Evolutionary conservation across 2,797 vertebrate species (phyloP).

Genomic region (Chromobotia macracanthus): DNA sequence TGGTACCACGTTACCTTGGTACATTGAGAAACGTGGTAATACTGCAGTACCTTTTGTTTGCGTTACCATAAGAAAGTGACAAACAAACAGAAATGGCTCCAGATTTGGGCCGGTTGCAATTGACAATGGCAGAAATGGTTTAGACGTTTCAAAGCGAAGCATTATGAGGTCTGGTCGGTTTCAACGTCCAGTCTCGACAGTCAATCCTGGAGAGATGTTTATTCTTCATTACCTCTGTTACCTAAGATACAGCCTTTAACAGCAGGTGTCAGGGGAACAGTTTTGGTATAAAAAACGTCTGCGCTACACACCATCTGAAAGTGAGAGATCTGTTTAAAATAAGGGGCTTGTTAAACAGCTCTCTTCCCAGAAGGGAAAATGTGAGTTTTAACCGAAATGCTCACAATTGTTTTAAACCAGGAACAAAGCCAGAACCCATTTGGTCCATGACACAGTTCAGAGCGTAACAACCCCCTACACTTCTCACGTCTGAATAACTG

Average conservation of each 20-base stretch:
- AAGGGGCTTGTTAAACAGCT: conserved; percentile 45
- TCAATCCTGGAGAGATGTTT: conserved; percentile 65
- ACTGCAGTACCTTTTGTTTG: too few species aligned
- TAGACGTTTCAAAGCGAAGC: conserved; percentile 33
- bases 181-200: conserved; percentile 19
- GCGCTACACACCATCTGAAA: conserved; percentile 40
- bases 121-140: conserved; percentile 32
- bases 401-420: conserved; percentile 43
- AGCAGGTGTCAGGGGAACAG: conserved; percentile 67
- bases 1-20: too few species aligned
- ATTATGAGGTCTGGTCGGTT: conserved; percentile 24
- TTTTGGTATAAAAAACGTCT: conserved; percentile 42
- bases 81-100: too few species aligned
- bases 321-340: conserved; percentile 38
- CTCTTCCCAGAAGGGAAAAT: conserved; percentile 57
- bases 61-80: too few species aligned
- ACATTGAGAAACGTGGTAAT: too few species aligned
- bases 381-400: conserved; percentile 49
- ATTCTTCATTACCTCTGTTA: conserved; percentile 67
- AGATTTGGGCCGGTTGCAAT: too few species aligned
- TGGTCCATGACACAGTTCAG: conserved; percentile 49
- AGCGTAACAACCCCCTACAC: conserved; percentile 29
- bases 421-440: conserved; percentile 55
- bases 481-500: conserved; percentile 15
- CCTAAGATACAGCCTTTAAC: conserved; percentile 70